Base-by-base conservation (phyloP, 2,797 vertebrate species). In the Valencia hispanica region DNA sequence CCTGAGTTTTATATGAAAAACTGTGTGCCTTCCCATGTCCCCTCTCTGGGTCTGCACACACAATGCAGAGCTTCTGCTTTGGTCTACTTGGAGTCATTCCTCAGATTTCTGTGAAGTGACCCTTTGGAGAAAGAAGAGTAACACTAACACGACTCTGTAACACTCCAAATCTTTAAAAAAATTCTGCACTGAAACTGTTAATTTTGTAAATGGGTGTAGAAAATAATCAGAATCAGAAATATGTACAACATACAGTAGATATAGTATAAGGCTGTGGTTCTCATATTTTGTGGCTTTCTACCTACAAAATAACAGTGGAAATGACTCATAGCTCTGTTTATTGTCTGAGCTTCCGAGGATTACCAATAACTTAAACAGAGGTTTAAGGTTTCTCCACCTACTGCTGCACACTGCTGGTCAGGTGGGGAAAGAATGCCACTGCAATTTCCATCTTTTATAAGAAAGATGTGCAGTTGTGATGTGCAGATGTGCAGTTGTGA, bases 1-100 rank as follows among this genome's bases (percentile, higher is more conserved):
- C 88, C 55, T 8, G 51, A 84, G 82, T 83, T 90, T 82, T 89
- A 86, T 85, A 85, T 86, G 69, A 74, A 76, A 65, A 78, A 85
- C 77, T 75, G 80, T 81, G 55, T 76, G 43, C 70, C 74, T 89
- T 89, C 88, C 90, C 84, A 88, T 71, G 66, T 71, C 82, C 69
- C 20, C 74, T 83, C 91, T 80, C 88, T 82, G 76, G 14, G 45
- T 48, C 81, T 70, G 68, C 81, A 57, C 51, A 83, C 77, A 94
- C 91, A 94, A 93, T 89, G 80, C 48, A 77, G 77, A 75, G 32
- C 27, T 68, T 72, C 55, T 79, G 41, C 74, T 77, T 61, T 61
- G 25, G 68, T 68, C 50, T 50, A 47, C 5, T 72, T 72, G 43
- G 47, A 61, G 55, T 9, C 30, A 55, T 68, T 88, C 72, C 73